These are phyloP conservation scores for Zosterops borbonicus DNA, from an alignment of 2,113 vertebrate genomes.

Conservation along the genomic window DNA sequence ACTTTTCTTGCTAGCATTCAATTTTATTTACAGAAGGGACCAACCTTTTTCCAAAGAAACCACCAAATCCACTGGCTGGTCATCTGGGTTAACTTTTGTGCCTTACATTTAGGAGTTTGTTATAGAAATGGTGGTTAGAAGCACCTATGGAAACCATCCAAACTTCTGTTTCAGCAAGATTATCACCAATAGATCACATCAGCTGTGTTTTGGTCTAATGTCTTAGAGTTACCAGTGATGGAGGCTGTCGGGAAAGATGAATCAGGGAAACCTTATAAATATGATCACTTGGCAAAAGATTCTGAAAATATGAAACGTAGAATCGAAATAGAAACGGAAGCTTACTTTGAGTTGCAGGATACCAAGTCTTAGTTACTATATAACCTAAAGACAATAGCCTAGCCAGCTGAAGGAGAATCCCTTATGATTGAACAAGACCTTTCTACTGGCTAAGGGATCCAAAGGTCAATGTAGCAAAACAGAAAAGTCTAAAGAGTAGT, in stretches of 20 bases:
- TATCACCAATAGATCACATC: not conserved
- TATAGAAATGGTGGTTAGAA: not conserved
- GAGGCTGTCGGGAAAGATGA: not conserved
- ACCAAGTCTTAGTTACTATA: no score
- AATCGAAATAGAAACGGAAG: no score
- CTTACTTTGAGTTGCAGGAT: no score
- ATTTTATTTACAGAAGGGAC: not conserved
- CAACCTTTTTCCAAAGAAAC: not conserved
- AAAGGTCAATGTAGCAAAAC: no score
- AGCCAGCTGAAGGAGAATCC: no score
- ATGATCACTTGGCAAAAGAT: no score
- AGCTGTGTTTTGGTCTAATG: not conserved
- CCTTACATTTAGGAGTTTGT: not conserved
- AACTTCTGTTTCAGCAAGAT: not conserved
- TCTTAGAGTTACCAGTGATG: not conserved
- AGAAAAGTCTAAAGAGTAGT: no score
- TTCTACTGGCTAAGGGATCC: no score
- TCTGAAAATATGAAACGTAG: no score
- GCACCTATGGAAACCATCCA: not conserved
- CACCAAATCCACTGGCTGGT: not conserved
- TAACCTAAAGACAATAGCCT: no score
- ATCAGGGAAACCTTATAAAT: no score
- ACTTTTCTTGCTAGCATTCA: not conserved
- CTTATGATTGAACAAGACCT: no score
- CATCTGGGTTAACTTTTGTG: not conserved